Base-by-base conservation (phyloP, 1,140 invertebrate genomes). In the Adelges cooleyi region DNA sequence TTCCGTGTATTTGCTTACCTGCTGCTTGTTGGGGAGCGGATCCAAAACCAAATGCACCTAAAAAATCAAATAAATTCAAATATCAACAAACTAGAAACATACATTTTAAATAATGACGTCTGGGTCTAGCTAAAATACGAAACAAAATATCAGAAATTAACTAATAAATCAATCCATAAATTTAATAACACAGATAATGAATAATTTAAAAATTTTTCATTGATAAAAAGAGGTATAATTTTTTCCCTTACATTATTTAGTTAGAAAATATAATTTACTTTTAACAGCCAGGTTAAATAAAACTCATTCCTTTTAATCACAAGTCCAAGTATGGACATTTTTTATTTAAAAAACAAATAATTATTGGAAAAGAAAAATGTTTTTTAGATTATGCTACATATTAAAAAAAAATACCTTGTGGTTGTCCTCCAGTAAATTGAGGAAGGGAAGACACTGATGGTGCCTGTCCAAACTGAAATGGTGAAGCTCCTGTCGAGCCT, bases 11-110 rank as follows among this genome's bases (percentile, higher is more conserved):
- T 25, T 25, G 18, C 38, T 13, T 59, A 59, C 53, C 53, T 25
- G 20, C 42, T 56, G 53, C 15, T 6, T 25, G 13, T 11, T 27
- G 40, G 17, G 38, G 22, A 59, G 53, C 36, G 25, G 53, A 59
- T 59, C 53, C 53, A 44, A 59, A 59, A 59, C 22, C 6, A 59
- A 59, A 42, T 25, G 53, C n/a, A 5, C 53, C 53, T 59, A 59
- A 17, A 59, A 42, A 17, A 27, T 4, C 20, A 4, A 38, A 38
- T 36, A 38, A 13, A 9, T 22, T 15, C 0, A 52, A 33, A 36
- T 33, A 20, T 20, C 2, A 52, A n/a, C n/a, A n/a, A n/a, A n/a
- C n/a, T n/a, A n/a, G n/a, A n/a, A n/a, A n/a, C n/a, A n/a, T n/a
- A n/a, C n/a, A n/a, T n/a, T 52, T 11, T 18, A 3, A 33, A 18